A percentile compares a stretch with the other conserved stretches of the same genome.
Conservation (phyloP, 2,113 vertebrate species). For the Laterallus jamaicensis region DNA sequence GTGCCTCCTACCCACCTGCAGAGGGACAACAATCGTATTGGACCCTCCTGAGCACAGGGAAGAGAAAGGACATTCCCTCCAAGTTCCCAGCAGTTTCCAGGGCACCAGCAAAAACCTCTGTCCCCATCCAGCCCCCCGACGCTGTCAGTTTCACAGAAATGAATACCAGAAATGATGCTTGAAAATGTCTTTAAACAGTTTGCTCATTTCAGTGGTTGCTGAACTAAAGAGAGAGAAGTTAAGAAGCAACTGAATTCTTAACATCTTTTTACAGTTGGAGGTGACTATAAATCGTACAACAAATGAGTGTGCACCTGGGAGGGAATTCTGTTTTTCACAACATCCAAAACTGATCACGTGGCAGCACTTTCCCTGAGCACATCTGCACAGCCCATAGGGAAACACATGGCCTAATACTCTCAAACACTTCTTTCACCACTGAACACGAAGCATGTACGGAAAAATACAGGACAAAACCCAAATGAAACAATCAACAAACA, state of each 20-base stretch:
- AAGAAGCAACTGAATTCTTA: neutral
- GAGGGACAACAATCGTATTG: neutral
- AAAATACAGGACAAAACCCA: neutral
- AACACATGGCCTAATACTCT: neutral
- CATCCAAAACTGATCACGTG: neutral
- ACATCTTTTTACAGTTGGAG: neutral
- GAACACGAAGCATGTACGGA: neutral
- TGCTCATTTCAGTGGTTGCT: slow-evolving; percentile 4
- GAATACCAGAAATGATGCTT: neutral
- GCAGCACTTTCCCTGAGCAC: neutral
- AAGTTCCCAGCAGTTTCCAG: neutral
- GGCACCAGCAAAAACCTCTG: neutral
- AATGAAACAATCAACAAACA: neutral
- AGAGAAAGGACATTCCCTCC: neutral
- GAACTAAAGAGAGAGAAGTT: neutral
- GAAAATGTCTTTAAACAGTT: neutral
- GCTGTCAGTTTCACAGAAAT: neutral
- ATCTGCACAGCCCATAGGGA: neutral
- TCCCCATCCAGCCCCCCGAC: neutral
- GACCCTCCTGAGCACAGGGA: neutral
- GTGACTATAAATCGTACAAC: neutral
- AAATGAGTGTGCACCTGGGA: neutral
- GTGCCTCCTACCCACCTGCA: neutral
- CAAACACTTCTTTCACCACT: slow-evolving; percentile 10
- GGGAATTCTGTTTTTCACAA: slow-evolving; percentile 14